Evolutionary conservation across 2,113 vertebrate species (phyloP), one percentile per base, ranked within the genome.

Genomic region (Notothenia rossii): DNA sequence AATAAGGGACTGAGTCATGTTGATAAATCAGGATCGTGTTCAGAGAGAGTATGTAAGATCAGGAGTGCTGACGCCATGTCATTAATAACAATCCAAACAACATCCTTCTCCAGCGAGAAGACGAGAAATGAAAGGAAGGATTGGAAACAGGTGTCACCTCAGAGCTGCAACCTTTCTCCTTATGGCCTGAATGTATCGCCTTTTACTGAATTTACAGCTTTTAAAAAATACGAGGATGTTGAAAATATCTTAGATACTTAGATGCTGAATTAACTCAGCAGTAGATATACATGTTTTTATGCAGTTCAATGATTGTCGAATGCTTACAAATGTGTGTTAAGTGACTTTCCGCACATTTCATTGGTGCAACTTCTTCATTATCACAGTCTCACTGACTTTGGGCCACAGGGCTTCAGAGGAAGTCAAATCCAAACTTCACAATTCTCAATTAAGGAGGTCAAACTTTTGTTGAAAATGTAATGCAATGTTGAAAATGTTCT

Each of bases 221-320:
- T 29, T 40, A 20, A 25, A 58, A 4, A 11, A 40, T 40, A 40
- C 36, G 36, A 40, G 36, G 8, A 33, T 33, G 36, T 53, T 20
- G 45, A 1, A 25, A 48, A 59, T 13, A 12, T 45, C 5, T 58
- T 43, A 25, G 33, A 11, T 72, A 25, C 17, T 22, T 22, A 18
- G 50, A 1, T 72, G 36, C 56, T 20, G 45, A 53, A 51, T 25
- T 6, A 5, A 62, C 3, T 14, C 50, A 4, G 10, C 10, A 40
- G 1, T 20, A 2, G 7, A 40, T 13, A 10, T 40, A 76, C 25
- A 66, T 20, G 33, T 61, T 60, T 43, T 50, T 4, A 51, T 40
- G 36, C 36, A 58, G 58, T 14, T 51, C 40, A 48, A 56, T 3
- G 59, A 72, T 58, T 72, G 76, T 79, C 59, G 20, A 7, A 43